Evolutionary conservation across 2,888 invertebrate species (phyloP), one percentile per base, ranked within the genome.

Genomic region (Lasioglossum calceatum): DNA sequence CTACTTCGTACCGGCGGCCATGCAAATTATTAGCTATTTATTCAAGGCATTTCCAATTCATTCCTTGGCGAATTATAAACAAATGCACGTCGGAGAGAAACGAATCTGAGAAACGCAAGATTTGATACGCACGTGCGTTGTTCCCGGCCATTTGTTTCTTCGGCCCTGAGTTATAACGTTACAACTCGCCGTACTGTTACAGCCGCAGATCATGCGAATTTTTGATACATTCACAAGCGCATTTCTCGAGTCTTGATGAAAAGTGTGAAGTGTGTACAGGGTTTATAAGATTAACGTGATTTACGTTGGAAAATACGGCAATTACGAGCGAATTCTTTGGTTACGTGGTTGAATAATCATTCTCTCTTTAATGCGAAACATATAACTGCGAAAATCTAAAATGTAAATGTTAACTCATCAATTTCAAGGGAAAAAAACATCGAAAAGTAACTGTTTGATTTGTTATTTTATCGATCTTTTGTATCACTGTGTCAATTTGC

Each of bases 71-170:
- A 61, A n/a, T 32, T 32, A 14, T 61, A 61, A 61, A 61, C 58
- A 61, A 61, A 58, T 27, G 58, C 58, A 27, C 2, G 27, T 12
- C 61, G 61, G 27, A 1, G 12, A 5, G 8, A 32, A 64, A 64
- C 32, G 32, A 64, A 64, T 64, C 5, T n/a, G 58, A 58, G 58
- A 58, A 58, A n/a, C 12, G 58, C 12, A 4, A 58, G n/a, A n/a
- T n/a, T 58, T 4, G 58, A n/a, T n/a, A 58, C 58, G 58, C 58
- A 58, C 58, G 58, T 58, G 58, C 58, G 58, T 58, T 58, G 58
- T 58, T 58, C 58, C 1, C 58, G 12, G 58, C n/a, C 58, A 12
- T 58, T 58, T 58, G 58, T 58, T 58, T n/a, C 58, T 3, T 12
- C 58, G 58, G n/a, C 3, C n/a, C 10, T n/a, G 58, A 58, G n/a